These are phyloP conservation scores for Drosophila bocki DNA, from an alignment of 1,140 invertebrate species.

Conservation along the genomic window DNA sequence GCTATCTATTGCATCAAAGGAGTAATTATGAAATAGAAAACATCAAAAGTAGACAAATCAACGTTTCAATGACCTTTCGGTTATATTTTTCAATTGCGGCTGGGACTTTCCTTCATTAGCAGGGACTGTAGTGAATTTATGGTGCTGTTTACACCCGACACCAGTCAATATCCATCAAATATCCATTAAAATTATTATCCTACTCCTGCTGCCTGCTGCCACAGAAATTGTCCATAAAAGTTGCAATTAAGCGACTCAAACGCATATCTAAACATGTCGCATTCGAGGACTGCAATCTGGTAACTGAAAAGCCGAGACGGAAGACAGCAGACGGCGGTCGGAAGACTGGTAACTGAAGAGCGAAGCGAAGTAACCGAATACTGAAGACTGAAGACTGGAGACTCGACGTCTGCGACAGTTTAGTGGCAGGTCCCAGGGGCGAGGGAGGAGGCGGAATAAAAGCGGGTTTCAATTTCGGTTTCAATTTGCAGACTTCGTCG, in stretches of 20 bases:
- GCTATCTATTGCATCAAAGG: not conserved
- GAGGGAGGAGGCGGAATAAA: conserved; percentile 3
- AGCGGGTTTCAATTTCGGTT: conserved; percentile 60
- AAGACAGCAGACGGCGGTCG: conserved; percentile 34
- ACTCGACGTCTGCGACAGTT: conserved; percentile 75
- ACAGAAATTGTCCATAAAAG: conserved; percentile 73
- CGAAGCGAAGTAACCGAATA: conserved; percentile 5
- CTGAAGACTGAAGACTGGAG: conserved; percentile 31
- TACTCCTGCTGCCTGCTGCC: conserved; percentile 39
- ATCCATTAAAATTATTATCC: conserved; percentile 62
- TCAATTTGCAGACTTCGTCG: conserved; percentile 41
- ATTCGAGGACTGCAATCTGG: conserved; percentile 11
- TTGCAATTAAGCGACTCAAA: conserved; percentile 77
- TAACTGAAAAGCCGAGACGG: conserved; percentile 3
- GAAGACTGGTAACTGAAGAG: conserved; percentile 4
- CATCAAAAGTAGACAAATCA: not conserved
- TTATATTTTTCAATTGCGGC: conserved; percentile 17
- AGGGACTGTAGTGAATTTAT: conserved; percentile 48
- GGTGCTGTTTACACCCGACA: conserved; percentile 65
- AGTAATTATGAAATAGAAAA: not conserved
- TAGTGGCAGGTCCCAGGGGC: conserved; percentile 18
- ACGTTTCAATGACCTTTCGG: not conserved
- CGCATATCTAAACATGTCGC: conserved; percentile 72
- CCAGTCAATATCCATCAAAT: conserved; percentile 67
- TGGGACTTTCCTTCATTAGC: conserved; percentile 66